Percentiles rank a stretch among this genome's conserved stretches.
Evolutionary conservation across 2,797 vertebrate species (phyloP).

Genomic region (Danio kyathit): DNA sequence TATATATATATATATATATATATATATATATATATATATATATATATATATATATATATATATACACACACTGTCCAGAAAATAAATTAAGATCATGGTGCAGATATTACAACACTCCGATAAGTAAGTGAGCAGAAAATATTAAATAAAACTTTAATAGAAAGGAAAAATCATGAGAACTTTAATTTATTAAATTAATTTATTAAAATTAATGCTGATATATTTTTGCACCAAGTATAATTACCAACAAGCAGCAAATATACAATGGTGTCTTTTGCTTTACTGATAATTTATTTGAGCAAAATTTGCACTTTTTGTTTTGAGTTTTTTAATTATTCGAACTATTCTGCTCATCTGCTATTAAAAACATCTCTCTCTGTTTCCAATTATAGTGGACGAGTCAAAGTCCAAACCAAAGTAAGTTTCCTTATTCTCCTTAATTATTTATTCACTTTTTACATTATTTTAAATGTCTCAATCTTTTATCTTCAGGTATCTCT

Average conservation of each 20-base stretch:
- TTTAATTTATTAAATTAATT: too few relatives aligned
- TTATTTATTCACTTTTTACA: neutral
- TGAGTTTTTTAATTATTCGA: neutral
- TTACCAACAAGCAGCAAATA: neutral
- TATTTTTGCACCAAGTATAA: neutral
- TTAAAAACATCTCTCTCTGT: conserved; percentile 50
- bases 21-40: too few relatives aligned
- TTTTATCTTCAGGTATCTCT: conserved; percentile 73
- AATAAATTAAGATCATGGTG: too few relatives aligned
- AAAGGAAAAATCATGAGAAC: too few relatives aligned
- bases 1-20: too few relatives aligned
- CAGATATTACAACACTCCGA: too few relatives aligned
- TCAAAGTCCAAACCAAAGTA: conserved; percentile 80
- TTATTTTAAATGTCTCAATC: neutral
- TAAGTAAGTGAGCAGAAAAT: too few relatives aligned
- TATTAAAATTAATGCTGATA: too few relatives aligned
- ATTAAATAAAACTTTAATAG: too few relatives aligned
- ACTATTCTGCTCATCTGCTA: conserved; percentile 6
- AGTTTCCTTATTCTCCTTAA: conserved; percentile 42
- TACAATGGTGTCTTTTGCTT: neutral
- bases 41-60: too few relatives aligned
- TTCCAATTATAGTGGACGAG: conserved; percentile 68
- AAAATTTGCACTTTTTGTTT: accelerated
- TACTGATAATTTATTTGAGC: neutral
- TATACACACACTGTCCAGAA: too few relatives aligned